These are phyloP conservation scores for Lateolabrax maculatus DNA, from an alignment of 2,797 vertebrate species.

Conservation along the genomic window DNA sequence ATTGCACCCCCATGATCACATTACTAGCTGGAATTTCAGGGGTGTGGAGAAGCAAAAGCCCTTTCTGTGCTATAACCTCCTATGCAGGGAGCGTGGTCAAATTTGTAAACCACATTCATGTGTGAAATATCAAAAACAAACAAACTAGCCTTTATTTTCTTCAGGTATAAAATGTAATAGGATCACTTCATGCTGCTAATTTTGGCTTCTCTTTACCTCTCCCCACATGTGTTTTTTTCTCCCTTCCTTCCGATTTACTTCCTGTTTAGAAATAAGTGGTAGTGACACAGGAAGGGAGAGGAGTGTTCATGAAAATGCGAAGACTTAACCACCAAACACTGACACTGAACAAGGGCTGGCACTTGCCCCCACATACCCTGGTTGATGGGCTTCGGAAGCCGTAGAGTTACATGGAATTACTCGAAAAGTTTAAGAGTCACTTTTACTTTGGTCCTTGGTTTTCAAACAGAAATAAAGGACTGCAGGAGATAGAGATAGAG, in stretches of 20 bases:
- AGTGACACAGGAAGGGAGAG: conserved; percentile 20
- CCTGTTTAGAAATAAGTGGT: background rate
- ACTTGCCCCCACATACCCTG: too few relatives aligned
- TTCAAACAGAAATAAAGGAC: background rate
- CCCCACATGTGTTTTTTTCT: background rate
- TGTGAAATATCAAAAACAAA: background rate
- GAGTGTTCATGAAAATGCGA: background rate
- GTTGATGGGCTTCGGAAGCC: background rate
- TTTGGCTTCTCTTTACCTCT: background rate
- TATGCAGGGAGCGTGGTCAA: background rate
- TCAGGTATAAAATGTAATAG: background rate
- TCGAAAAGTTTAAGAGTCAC: background rate
- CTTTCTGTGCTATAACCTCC: background rate
- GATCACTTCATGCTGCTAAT: background rate
- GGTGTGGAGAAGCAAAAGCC: background rate
- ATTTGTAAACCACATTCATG: background rate
- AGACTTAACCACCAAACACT: background rate
- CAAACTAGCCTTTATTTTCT: background rate
- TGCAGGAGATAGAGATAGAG: too few relatives aligned
- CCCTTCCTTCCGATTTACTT: background rate
- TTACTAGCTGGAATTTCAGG: background rate
- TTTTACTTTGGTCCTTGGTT: background rate
- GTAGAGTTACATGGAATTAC: background rate
- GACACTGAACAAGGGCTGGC: background rate
- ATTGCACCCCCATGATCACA: background rate